Percentiles rank a stretch among this genome's conserved stretches.
These are phyloP conservation scores for Emmelina monodactyla DNA, from an alignment of 2,888 invertebrate species.

Conservation along the genomic window DNA sequence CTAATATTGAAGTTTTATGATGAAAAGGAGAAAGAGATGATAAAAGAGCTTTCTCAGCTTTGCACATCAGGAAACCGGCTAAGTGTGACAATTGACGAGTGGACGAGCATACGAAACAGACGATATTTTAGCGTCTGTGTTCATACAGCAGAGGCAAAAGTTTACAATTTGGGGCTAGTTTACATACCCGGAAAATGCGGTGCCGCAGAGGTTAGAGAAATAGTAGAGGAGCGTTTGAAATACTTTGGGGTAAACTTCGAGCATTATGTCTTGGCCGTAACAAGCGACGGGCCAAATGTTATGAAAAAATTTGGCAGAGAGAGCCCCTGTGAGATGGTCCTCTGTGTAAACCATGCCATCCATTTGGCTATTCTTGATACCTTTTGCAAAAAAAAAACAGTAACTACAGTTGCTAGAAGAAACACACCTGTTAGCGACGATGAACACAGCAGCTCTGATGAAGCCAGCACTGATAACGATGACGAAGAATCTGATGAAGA, in stretches of 20 bases:
- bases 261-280: constrained; percentile 12
- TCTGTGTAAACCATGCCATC: constrained; percentile 16
- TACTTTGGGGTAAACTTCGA: constrained; percentile 13
- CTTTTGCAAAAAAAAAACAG: constrained; percentile 9
- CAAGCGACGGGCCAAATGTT: constrained; percentile 14
- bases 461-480: constrained; percentile 6
- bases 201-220: constrained; percentile 12
- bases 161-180: constrained; percentile 13
- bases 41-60: constrained; percentile 8
- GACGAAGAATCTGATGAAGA: constrained; percentile 9
- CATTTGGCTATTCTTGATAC: constrained; percentile 10
- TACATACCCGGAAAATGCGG: constrained; percentile 14
- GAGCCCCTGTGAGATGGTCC: constrained; percentile 15
- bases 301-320: constrained; percentile 15
- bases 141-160: constrained; percentile 5
- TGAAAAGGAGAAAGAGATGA: constrained; percentile 11
- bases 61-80: constrained; percentile 3
- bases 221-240: constrained; percentile 11
- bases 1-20: too few species aligned
- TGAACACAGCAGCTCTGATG: constrained; percentile 6
- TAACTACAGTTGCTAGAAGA: constrained; percentile 3
- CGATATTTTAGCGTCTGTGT: constrained; percentile 11
- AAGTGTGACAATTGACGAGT: constrained; percentile 12
- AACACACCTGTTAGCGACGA: constrained; percentile 6
- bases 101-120: constrained; percentile 11